These are phyloP conservation scores for Corydoras sp. DNA, from an alignment of 2,113 vertebrate genomes.

Conservation along the genomic window DNA sequence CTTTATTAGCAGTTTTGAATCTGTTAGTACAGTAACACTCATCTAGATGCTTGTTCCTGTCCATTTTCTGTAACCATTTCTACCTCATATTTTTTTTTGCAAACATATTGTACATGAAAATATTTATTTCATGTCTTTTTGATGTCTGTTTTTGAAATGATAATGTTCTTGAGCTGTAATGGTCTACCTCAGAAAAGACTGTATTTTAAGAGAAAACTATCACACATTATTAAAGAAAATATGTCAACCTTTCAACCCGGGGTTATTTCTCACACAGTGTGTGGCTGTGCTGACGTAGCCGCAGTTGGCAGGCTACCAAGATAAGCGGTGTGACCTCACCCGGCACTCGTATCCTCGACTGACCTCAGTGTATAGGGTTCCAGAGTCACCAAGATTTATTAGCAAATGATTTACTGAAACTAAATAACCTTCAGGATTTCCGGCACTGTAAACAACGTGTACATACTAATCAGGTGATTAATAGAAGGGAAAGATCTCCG, in stretches of 20 bases:
- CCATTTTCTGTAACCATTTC: slow-evolving; percentile 95
- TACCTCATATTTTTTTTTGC: slow-evolving; percentile 90
- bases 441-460: too few relatives aligned
- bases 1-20: slow-evolving; percentile 65
- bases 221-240: slow-evolving; percentile 96
- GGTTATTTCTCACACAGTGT: slow-evolving; percentile 26
- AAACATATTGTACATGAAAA: slow-evolving; percentile 90
- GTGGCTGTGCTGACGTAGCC: slow-evolving; percentile 18
- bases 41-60: slow-evolving; percentile 79
- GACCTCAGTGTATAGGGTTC: slow-evolving; percentile 41
- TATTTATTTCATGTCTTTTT: slow-evolving; percentile 97
- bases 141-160: slow-evolving; percentile 78
- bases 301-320: slow-evolving; percentile 34
- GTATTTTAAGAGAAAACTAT: slow-evolving; percentile 97
- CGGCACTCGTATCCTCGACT: slow-evolving; percentile 31
- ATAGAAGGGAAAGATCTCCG: too few relatives aligned
- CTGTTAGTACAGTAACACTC: slow-evolving; percentile 64
- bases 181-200: slow-evolving; percentile 99
- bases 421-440: slow-evolving; percentile 23
- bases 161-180: slow-evolving; percentile 87
- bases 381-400: slow-evolving; percentile 45
- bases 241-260: slow-evolving; percentile 62
- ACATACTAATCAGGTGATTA: too few relatives aligned
- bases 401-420: slow-evolving; percentile 39
- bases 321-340: slow-evolving; percentile 30